Base-by-base conservation (phyloP, 2,888 invertebrate genomes). In the Amitus sp. region DNA sequence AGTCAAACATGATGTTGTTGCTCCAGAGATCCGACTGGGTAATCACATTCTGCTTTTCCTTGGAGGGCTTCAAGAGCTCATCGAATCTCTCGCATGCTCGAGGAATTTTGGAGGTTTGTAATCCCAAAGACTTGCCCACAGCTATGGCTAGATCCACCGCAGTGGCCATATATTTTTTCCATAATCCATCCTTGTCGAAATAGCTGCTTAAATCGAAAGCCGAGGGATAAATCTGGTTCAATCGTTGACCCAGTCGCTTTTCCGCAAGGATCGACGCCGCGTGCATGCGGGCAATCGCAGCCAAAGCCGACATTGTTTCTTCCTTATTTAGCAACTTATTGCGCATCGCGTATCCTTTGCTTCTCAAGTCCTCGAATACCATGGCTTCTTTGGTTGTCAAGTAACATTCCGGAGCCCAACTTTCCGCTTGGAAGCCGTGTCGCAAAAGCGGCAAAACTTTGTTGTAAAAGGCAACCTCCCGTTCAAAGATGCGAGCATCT, bases 1-100 rank as follows among this genome's bases (percentile, higher is more conserved):
- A n/a, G 13, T 79, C 75, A 51, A 88, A 88, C 82, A 89, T 83
- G 6, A 88, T 74, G 71, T 89, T 89, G 68, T 89, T 89, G 39
- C 85, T 85, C 88, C 89, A 89, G 4, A 89, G 77, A 79, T 89
- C 89, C 2, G 87, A 84, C 71, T 89, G 89, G 28, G 85, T 86
- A 3, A 88, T 74, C 0, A 87, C 88, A 75, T 70, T 83, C 0
- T 62, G 58, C 28, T 65, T 53, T 1, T 9, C 56, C 28, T 39
- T 42, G 0, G 66, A 67, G 12, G 66, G 65, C 19, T 60, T 30
- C 9, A 67, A n/a, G 4, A 58, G 27, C 12, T 43, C 30, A 7
- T 28, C 5, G 15, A 63, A 47, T 47, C 49, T 20, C 15, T 50
- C 42, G 12, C 61, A 67, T n/a, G 47, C 45, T 1, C 46, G 19